These are phyloP conservation scores for Labrus mixtus DNA, from an alignment of 2,113 vertebrate genomes.

Conservation along the genomic window DNA sequence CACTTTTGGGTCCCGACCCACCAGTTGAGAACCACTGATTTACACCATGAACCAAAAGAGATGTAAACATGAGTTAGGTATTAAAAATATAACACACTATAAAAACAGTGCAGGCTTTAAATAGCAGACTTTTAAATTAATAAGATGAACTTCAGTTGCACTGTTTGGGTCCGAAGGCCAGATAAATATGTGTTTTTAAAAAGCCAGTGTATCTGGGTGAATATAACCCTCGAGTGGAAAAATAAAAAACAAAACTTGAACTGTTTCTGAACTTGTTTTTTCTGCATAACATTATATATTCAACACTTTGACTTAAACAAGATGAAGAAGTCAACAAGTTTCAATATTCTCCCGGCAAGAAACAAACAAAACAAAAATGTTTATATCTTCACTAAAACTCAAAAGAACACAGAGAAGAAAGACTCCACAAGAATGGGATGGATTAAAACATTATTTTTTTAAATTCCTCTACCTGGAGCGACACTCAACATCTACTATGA, in stretches of 20 bases:
- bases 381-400: neutral
- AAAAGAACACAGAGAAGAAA: neutral
- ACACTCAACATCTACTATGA: neutral
- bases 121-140: neutral
- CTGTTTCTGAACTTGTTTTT: too few relatives aligned
- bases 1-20: too few relatives aligned
- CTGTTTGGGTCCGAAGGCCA: neutral
- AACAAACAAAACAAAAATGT: neutral
- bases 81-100: slow-evolving; percentile 1
- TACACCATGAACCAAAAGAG: neutral
- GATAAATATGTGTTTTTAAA: neutral
- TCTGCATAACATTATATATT: too few relatives aligned
- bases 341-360: neutral
- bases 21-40: slow-evolving; percentile 4
- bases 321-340: neutral
- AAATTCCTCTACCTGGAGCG: too few relatives aligned
- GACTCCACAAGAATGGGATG: too few relatives aligned
- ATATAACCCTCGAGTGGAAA: too few relatives aligned
- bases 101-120: neutral
- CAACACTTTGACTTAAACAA: too few relatives aligned
- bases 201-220: neutral
- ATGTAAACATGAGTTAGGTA: slow-evolving; percentile 18
- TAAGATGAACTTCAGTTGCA: neutral
- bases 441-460: too few relatives aligned
- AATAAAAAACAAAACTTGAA: too few relatives aligned